These are phyloP conservation scores for Gambelia wislizenii DNA, from an alignment of 2,797 vertebrate species.

Conservation along the genomic window DNA sequence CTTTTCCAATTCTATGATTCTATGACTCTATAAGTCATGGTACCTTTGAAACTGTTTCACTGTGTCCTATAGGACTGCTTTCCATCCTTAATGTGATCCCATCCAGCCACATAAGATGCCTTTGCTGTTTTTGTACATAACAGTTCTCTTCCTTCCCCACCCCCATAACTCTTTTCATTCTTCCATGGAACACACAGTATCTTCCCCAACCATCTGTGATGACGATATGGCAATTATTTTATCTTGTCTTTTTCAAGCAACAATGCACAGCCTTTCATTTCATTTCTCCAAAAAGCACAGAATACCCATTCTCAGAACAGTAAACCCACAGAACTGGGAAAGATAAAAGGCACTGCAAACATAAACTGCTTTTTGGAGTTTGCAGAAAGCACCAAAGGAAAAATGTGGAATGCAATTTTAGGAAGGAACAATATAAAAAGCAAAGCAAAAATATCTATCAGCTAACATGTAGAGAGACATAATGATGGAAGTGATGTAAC, in stretches of 20 bases:
- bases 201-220: conserved; percentile 31
- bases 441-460: conserved; percentile 29
- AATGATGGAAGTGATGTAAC: conserved; percentile 19
- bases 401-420: conserved; percentile 34
- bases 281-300: conserved; percentile 44
- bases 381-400: conserved; percentile 18
- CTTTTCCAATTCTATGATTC: no score
- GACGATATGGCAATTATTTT: conserved; percentile 1
- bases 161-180: neutral
- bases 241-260: conserved; percentile 2
- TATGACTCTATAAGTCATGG: no score
- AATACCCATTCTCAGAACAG: conserved; percentile 16
- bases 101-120: neutral
- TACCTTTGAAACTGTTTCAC: neutral
- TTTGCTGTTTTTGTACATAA: neutral
- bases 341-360: conserved; percentile 28
- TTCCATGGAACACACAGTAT: conserved; percentile 12
- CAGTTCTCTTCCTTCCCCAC: neutral
- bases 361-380: conserved; percentile 37
- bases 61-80: neutral
- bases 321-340: conserved; percentile 15
- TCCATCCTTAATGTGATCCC: neutral
- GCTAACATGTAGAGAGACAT: neutral
- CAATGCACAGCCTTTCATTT: neutral
- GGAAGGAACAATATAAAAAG: conserved; percentile 18